A percentile compares a stretch with the other conserved stretches of the same genome.
phyloP scores from a whole-genome alignment of 2,113 vertebrate species.

The Myiozetetes cayanensis region DNA sequence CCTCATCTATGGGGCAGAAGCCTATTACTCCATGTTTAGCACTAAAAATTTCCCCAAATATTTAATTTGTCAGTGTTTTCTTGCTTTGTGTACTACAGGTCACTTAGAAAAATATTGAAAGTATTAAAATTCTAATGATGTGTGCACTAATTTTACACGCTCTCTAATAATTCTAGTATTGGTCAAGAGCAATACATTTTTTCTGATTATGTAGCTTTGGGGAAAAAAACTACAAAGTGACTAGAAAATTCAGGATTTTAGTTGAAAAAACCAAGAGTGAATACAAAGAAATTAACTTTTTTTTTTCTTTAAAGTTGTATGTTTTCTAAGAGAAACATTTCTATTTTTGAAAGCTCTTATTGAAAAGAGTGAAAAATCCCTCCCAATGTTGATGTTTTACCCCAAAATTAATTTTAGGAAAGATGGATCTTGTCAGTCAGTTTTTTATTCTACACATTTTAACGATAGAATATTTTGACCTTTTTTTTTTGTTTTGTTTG shows the following conservation, averaged over 20 bases:
- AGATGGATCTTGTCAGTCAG: neutral
- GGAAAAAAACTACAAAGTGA: neutral
- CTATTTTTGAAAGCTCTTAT: neutral
- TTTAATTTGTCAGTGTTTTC: neutral
- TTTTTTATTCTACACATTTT: neutral
- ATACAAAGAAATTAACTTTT: neutral
- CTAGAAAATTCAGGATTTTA: neutral
- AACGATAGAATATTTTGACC: neutral
- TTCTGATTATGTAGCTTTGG: neutral
- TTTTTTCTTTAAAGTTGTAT: neutral
- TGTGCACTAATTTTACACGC: neutral
- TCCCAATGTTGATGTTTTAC: neutral
- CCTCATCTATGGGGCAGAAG: neutral
- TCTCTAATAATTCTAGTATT: neutral
- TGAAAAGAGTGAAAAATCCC: neutral
- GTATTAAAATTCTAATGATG: neutral
- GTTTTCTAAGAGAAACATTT: neutral
- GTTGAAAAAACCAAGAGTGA: neutral
- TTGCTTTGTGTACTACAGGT: neutral
- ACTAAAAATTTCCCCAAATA: neutral
- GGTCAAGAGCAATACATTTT: neutral
- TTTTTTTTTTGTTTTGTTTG: neutral
- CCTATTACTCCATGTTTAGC: neutral
- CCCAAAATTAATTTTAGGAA: neutral
- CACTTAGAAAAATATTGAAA: neutral